These are phyloP conservation scores for Cricetomys ansorgei DNA, from an alignment of 2,113 vertebrate genomes.

Conservation along the genomic window DNA sequence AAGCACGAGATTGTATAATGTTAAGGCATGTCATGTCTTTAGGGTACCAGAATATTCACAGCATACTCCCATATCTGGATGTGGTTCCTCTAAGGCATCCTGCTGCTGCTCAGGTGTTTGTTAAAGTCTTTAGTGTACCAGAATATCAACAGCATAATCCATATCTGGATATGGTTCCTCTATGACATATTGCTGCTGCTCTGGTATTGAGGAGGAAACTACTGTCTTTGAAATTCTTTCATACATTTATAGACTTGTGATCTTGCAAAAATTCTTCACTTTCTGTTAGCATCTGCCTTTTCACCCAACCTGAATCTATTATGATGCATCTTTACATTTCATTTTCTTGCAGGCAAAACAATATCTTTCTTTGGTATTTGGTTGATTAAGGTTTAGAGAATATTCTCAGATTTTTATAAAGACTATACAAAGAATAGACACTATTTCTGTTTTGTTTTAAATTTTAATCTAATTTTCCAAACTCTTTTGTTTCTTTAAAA, in stretches of 20 bases:
- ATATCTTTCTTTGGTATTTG: background rate
- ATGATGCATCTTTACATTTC: background rate
- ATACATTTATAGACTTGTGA: conserved; percentile 4
- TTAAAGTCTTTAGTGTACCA: no score
- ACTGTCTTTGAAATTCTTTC: background rate
- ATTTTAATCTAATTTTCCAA: background rate
- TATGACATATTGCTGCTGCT: background rate
- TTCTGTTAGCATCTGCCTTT: background rate
- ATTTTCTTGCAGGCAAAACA: conserved; percentile 1
- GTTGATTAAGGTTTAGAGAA: background rate
- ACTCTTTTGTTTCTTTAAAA: background rate
- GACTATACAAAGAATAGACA: background rate
- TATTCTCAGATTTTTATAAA: background rate
- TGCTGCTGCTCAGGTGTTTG: background rate
- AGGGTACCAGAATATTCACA: background rate
- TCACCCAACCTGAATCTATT: background rate
- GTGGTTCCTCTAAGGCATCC: background rate
- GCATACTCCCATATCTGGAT: background rate
- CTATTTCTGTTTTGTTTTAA: background rate
- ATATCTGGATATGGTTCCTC: background rate
- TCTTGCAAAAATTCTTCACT: background rate
- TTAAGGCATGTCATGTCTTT: background rate
- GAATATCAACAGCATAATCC: background rate
- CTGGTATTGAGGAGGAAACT: conserved; percentile 5
- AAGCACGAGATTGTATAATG: background rate